A percentile compares a stretch with the other conserved stretches of the same genome.
These are phyloP conservation scores for Micronycteris hirsuta DNA, from an alignment of 2,113 vertebrate genomes.

Conservation along the genomic window DNA sequence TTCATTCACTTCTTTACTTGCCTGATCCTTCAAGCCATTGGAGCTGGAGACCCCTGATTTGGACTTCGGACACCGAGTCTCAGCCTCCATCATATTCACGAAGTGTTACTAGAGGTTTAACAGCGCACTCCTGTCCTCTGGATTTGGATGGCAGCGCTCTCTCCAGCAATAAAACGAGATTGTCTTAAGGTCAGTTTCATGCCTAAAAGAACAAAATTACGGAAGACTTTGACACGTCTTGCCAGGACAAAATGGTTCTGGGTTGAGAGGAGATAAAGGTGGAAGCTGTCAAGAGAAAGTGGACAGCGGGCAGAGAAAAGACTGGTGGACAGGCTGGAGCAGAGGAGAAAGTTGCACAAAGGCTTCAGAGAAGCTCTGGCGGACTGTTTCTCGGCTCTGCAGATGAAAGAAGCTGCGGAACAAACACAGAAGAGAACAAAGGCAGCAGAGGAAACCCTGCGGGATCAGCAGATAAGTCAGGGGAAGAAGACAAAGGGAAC, in stretches of 20 bases:
- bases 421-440: conserved; percentile 62
- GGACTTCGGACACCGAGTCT: background rate
- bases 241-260: background rate
- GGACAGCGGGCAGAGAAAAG: background rate
- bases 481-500: conserved; percentile 67
- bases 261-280: background rate
- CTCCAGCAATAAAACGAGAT: background rate
- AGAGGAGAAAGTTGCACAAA: conserved; percentile 49
- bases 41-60: background rate
- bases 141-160: background rate
- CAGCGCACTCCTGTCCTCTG: background rate
- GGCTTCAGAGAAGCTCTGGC: background rate
- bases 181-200: background rate
- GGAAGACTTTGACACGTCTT: background rate
- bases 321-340: background rate
- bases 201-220: background rate
- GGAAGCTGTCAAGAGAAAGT: conserved; percentile 18
- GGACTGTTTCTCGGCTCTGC: background rate
- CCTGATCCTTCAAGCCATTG: background rate
- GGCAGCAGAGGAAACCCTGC: conserved; percentile 53
- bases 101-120: background rate
- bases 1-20: background rate
- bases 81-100: too few species aligned
- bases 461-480: conserved; percentile 57
- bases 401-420: conserved; percentile 50